A percentile compares a stretch with the other conserved stretches of the same genome.
Conservation (phyloP, 2,113 vertebrate species). For the Stomatorhinus ivindoensis region DNA sequence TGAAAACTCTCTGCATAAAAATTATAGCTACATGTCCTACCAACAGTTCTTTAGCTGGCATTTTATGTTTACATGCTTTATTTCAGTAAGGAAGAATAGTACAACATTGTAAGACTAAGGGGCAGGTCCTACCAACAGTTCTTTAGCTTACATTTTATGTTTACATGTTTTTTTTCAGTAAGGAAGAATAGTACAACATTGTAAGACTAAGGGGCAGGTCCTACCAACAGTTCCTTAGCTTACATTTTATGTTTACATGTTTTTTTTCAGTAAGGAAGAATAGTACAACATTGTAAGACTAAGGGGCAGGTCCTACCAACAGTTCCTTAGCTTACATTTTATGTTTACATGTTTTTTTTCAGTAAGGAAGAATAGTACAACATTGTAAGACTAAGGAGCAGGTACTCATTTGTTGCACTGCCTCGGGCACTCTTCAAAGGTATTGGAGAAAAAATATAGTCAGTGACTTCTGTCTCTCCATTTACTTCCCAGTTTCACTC, state of each 20-base stretch:
- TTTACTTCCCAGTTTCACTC: conserved; percentile 21
- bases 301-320: not conserved
- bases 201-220: no score
- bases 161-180: no score
- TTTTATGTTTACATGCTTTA: not conserved
- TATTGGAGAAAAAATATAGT: not conserved
- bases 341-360: not conserved
- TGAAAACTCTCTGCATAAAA: not conserved
- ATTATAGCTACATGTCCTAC: not conserved
- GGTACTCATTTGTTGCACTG: not conserved
- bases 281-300: no score
- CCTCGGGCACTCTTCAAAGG: not conserved
- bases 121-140: no score
- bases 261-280: no score
- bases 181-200: no score
- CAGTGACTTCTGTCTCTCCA: not conserved
- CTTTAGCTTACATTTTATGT: no score
- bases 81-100: not conserved
- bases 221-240: no score
- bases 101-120: not conserved
- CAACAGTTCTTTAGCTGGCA: not conserved
- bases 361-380: not conserved
- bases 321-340: not conserved
- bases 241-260: no score
- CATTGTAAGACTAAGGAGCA: not conserved